phyloP scores from a whole-genome alignment of 92 coral and sea anemone species.

The Umimayanthus kanabou region DNA sequence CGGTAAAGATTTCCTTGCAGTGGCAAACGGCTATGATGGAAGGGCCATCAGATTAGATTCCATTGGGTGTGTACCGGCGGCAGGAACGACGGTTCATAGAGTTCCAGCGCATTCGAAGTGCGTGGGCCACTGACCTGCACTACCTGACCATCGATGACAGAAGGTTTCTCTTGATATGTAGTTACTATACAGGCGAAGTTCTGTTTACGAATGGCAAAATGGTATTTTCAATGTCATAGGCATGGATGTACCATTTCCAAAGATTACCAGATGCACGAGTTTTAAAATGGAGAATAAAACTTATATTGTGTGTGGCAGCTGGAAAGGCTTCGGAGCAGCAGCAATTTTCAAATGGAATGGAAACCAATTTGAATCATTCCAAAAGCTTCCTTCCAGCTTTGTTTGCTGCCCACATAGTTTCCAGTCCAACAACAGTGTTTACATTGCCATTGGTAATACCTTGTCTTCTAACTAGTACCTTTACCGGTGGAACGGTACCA shows the following conservation, averaged over 20 bases:
- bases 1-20: not conserved
- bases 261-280: not conserved
- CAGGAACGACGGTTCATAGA: not conserved
- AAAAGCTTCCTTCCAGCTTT: not conserved
- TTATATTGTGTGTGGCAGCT: not conserved
- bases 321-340: not conserved
- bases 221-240: not conserved
- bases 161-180: not conserved
- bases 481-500: no score
- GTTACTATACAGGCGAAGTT: not conserved
- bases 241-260: not conserved
- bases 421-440: slow-evolving; percentile 3
- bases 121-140: not conserved
- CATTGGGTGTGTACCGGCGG: not conserved
- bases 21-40: not conserved
- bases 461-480: no score
- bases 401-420: slow-evolving; percentile 3
- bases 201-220: not conserved
- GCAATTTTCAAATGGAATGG: not conserved
- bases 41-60: not conserved
- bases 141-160: not conserved
- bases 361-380: not conserved
- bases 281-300: not conserved
- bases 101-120: not conserved
- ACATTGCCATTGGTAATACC: not conserved